phyloP scores from a whole-genome alignment of 2,797 vertebrate species.

The Apodemus agrarius region DNA sequence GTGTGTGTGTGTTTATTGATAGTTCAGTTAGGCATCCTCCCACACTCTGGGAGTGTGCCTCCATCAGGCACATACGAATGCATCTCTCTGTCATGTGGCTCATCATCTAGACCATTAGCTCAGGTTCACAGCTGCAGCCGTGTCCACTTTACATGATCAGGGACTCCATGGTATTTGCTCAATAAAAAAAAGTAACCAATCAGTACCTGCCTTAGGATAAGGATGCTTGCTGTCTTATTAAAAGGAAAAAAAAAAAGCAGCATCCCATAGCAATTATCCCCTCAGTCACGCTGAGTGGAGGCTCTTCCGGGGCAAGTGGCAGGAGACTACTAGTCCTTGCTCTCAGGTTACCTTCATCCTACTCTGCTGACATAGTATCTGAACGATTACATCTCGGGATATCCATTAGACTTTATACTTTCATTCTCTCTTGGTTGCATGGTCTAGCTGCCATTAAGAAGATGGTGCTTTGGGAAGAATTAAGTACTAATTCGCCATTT shows the following conservation, averaged over 20 bases:
- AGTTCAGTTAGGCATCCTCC: background rate
- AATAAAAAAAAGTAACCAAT: background rate
- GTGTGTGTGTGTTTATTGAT: background rate
- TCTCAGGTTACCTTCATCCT: background rate
- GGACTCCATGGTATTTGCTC: background rate
- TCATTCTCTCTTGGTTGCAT: background rate
- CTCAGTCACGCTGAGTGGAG: background rate
- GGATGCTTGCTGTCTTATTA: background rate
- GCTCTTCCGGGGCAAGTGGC: background rate
- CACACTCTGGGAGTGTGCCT: background rate
- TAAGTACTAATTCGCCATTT: background rate
- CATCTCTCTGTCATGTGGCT: background rate
- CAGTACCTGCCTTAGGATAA: background rate
- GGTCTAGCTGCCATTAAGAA: background rate
- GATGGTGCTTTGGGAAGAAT: background rate
- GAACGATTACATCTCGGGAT: background rate
- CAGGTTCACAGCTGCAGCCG: background rate
- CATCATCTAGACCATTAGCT: background rate
- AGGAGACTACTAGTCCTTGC: background rate
- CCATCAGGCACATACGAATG: background rate
- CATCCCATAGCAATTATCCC: background rate
- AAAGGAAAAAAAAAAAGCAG: background rate
- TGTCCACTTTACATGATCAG: background rate
- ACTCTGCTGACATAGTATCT: background rate
- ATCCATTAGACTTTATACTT: background rate